Base-by-base conservation (phyloP, 1,140 invertebrate species). In the Phymorhynchus buccinoides region DNA sequence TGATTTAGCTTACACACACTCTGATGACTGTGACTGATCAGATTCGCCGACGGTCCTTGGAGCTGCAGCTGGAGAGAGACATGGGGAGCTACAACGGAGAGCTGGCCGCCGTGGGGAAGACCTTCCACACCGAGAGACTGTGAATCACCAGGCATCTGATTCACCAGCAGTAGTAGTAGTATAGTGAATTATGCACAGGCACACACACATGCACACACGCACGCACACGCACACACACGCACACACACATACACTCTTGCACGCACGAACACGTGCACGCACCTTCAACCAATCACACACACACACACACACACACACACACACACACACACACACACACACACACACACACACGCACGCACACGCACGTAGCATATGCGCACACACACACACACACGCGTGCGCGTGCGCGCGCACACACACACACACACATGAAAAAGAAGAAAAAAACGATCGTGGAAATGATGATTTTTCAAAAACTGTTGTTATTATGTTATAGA, bases 61-160 rank as follows among this genome's bases (percentile, higher is more conserved):
- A 88, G 35, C 77, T 87, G 14, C 82, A 85, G 39, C 83, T 88
- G 41, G 85, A 86, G 83, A 86, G 85, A 56, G 89, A 90, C 27
- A 83, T 68, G 32, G 88, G 85, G 32, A 81, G 85, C 32, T 90
- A 88, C 85, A 85, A 87, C 71, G 81, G 88, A 56, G 89, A 90
- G 84, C 87, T 90, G 14, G 71, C 83, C 48, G 66, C 88, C 44
- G 62, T 85, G 71, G 89, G 89, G 12, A 90, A 90, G 80, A 90
- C 89, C 56, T 89, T 89, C 87, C 88, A 88, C 86, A 89, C 87
- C 56, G 88, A 90, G 44, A 86, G 89, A 78, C 86, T 90, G 56
- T 90, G 68, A 86, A 62, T 37, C 9, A 48, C 18, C 48, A 78
- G n/a, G n/a, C 39, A 0, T 68, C 81, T 37, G 7, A 14, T 18